phyloP scores from a whole-genome alignment of 2,888 invertebrate species.

The Chydorus sphaericus region DNA sequence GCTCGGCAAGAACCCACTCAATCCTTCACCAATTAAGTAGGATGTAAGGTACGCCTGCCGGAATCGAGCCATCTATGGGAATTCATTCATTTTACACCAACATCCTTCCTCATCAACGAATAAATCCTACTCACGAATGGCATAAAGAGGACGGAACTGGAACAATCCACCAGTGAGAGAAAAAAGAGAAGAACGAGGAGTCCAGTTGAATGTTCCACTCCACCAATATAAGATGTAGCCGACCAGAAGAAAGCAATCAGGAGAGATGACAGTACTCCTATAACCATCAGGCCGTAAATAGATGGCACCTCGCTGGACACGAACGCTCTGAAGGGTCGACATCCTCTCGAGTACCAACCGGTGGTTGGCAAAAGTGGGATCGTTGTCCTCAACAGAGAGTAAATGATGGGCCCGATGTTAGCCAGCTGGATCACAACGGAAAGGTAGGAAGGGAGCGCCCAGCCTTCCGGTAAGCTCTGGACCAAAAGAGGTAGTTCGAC shows the following conservation, averaged over 20 bases:
- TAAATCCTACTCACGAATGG: too few relatives aligned
- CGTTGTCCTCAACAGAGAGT: slow-evolving; percentile 34
- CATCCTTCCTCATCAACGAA: too few relatives aligned
- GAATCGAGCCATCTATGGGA: slow-evolving; percentile 53
- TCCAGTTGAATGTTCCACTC: slow-evolving; percentile 30
- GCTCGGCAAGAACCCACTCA: slow-evolving; percentile 67
- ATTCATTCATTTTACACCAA: too few relatives aligned
- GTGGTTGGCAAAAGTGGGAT: too few relatives aligned
- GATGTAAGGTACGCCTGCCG: slow-evolving; percentile 58
- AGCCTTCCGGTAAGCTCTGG: slow-evolving; percentile 63
- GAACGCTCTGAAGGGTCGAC: slow-evolving; percentile 23
- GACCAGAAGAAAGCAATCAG: slow-evolving; percentile 37
- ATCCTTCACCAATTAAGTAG: slow-evolving; percentile 66
- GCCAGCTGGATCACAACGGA: slow-evolving; percentile 65
- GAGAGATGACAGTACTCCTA: slow-evolving; percentile 31
- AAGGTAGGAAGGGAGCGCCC: slow-evolving; percentile 71
- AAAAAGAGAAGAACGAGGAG: slow-evolving; percentile 48
- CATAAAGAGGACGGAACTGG: slow-evolving; percentile 70
- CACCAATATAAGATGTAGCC: slow-evolving; percentile 37
- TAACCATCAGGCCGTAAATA: slow-evolving; percentile 31
- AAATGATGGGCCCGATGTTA: slow-evolving; percentile 62
- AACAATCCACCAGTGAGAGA: slow-evolving; percentile 61
- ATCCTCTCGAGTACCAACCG: too few relatives aligned
- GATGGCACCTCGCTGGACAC: slow-evolving; percentile 28
- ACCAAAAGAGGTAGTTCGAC: slow-evolving; percentile 79